Evolutionary conservation across 2,797 vertebrate genomes (phyloP).

Genomic region (Rhinichthys osculus): DNA sequence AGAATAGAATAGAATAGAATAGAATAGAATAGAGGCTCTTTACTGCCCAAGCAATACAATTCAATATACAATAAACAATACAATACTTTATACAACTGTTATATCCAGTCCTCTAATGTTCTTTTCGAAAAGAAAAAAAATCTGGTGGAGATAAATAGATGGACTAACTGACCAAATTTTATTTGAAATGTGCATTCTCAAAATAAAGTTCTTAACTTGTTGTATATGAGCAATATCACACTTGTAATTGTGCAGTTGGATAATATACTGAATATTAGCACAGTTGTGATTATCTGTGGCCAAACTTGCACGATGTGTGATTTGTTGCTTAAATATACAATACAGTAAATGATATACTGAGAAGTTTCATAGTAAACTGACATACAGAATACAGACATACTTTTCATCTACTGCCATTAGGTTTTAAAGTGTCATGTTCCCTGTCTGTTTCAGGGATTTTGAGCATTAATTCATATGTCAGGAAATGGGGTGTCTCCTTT

Average conservation of each 20-base stretch:
- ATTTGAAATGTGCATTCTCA: neutral
- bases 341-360: neutral
- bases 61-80: neutral
- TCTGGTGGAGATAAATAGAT: neutral
- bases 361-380: neutral
- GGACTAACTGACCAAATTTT: neutral
- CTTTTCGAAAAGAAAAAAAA: neutral
- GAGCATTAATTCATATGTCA: conserved; percentile 4
- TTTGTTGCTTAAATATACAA: neutral
- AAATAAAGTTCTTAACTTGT: neutral
- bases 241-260: neutral
- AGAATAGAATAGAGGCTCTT: too few relatives aligned
- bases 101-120: neutral
- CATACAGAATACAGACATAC: neutral
- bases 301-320: neutral
- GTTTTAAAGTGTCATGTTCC: neutral
- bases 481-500: neutral
- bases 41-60: neutral
- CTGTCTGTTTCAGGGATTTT: neutral
- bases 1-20: too few relatives aligned
- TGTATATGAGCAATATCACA: neutral
- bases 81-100: too few relatives aligned
- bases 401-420: neutral
- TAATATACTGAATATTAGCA: neutral
- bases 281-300: neutral